Evolutionary conservation across 2,888 invertebrate species (phyloP).

Genomic region (Sphinx pinastri): DNA sequence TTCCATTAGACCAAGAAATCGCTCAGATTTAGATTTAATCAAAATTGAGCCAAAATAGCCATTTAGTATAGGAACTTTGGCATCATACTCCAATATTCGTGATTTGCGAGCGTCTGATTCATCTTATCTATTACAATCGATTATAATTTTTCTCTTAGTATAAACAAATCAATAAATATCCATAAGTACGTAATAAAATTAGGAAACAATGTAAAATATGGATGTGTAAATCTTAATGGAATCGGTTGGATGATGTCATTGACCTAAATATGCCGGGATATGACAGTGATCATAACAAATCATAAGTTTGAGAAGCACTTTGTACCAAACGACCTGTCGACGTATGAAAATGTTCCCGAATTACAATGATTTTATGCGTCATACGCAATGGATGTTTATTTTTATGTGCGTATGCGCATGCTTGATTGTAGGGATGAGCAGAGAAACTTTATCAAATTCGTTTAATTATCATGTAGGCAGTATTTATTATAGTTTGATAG

Average conservation of each 20-base stretch:
- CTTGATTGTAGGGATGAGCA: not conserved
- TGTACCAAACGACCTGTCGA: slow-evolving; percentile 15
- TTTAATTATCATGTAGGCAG: too few species aligned
- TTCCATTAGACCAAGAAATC: too few species aligned
- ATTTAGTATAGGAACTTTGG: too few species aligned
- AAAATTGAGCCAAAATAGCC: too few species aligned
- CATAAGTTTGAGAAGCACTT: slow-evolving; percentile 26
- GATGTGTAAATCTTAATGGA: slow-evolving; percentile 13
- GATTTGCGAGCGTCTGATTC: too few species aligned
- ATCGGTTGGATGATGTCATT: slow-evolving; percentile 8
- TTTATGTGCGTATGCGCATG: not conserved
- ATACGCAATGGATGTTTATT: slow-evolving; percentile 22
- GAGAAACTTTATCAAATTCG: too few species aligned
- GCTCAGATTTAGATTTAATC: too few species aligned
- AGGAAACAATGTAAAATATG: slow-evolving; percentile 2
- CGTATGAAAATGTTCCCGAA: slow-evolving; percentile 13
- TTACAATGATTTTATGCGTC: slow-evolving; percentile 30
- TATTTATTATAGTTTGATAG: too few species aligned
- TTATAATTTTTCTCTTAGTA: not conserved
- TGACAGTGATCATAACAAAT: slow-evolving; percentile 27
- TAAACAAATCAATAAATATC: slow-evolving; percentile 1
- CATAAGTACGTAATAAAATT: not conserved
- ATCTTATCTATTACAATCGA: not conserved
- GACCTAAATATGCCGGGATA: slow-evolving; percentile 14
- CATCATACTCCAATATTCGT: too few species aligned